These are phyloP conservation scores for Phylloscopus whistleri DNA, from an alignment of 2,113 vertebrate species.

Conservation along the genomic window DNA sequence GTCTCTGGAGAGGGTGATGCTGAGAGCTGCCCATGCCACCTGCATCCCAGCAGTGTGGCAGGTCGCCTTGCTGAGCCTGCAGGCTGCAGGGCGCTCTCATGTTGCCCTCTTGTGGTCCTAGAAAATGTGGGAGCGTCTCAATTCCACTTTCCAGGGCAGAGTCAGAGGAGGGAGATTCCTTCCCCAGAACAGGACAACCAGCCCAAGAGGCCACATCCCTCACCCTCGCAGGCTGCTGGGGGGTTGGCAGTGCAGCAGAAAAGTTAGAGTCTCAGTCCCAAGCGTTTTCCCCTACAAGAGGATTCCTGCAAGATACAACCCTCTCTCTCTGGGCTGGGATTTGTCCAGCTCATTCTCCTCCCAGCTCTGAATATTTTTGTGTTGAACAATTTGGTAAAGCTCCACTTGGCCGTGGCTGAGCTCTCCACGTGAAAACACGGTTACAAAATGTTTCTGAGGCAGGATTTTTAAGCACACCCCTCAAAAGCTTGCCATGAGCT, in stretches of 20 bases:
- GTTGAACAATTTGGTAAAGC: conserved; percentile 22
- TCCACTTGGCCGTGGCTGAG: conserved; percentile 6
- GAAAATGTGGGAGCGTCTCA: background rate
- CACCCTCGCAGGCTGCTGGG: background rate
- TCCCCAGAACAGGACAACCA: background rate
- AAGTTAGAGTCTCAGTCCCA: background rate
- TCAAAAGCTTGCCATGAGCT: conserved; percentile 14
- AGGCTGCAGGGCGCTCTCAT: background rate
- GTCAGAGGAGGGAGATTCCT: background rate
- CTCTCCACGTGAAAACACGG: conserved; percentile 10
- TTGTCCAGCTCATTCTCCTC: background rate
- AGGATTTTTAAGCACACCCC: background rate
- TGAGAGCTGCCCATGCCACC: background rate
- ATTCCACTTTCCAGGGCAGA: background rate
- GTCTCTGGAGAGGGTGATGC: background rate
- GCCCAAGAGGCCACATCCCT: background rate
- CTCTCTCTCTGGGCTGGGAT: background rate
- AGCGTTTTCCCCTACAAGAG: background rate
- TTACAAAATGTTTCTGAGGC: conserved; percentile 51
- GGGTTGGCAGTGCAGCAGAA: background rate
- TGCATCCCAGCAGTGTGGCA: background rate
- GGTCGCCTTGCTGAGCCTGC: background rate
- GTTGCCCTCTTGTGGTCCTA: conserved; percentile 61
- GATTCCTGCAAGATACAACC: background rate
- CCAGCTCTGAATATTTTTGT: conserved; percentile 26